Percentiles rank a stretch among this genome's conserved stretches.
phyloP scores from a whole-genome alignment of 92 coral and sea anemone genomes.

The Anthopleura xanthogrammica region DNA sequence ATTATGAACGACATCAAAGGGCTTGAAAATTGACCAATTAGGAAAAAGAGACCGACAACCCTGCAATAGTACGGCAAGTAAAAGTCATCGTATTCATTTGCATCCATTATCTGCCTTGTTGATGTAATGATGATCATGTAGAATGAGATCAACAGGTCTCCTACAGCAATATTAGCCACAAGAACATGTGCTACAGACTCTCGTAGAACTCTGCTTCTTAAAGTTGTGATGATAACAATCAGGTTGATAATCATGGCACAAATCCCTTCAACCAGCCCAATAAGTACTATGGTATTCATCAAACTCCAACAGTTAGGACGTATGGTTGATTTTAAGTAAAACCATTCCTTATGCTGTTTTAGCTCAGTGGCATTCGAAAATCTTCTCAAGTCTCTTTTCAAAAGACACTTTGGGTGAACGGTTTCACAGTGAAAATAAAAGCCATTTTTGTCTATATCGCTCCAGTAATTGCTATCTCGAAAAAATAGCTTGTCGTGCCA shows the following conservation, averaged over 20 bases:
- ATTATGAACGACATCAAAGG: slow-evolving; percentile 11
- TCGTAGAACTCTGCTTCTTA: slow-evolving; percentile 13
- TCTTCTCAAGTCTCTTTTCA: too few relatives aligned
- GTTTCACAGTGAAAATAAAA: too few relatives aligned
- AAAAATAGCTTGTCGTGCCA: too few relatives aligned
- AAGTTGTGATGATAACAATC: slow-evolving; percentile 27
- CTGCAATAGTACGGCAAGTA: too few relatives aligned
- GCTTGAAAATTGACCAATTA: background rate
- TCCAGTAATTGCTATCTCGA: too few relatives aligned
- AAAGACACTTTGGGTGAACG: too few relatives aligned
- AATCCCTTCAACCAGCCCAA: slow-evolving; percentile 14
- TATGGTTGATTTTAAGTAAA: too few relatives aligned
- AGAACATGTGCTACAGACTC: slow-evolving; percentile 34
- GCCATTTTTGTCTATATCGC: too few relatives aligned
- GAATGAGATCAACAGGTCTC: slow-evolving; percentile 31
- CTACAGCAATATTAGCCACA: slow-evolving; percentile 36
- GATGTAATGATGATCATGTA: slow-evolving; percentile 23
- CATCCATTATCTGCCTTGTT: background rate
- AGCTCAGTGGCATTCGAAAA: too few relatives aligned
- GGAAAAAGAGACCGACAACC: too few relatives aligned
- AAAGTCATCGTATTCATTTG: too few relatives aligned
- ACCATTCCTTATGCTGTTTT: too few relatives aligned
- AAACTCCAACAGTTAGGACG: slow-evolving; percentile 21
- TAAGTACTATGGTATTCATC: background rate
- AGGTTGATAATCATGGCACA: slow-evolving; percentile 23